phyloP scores from a whole-genome alignment of 2,797 vertebrate species.

The Falco berigora region DNA sequence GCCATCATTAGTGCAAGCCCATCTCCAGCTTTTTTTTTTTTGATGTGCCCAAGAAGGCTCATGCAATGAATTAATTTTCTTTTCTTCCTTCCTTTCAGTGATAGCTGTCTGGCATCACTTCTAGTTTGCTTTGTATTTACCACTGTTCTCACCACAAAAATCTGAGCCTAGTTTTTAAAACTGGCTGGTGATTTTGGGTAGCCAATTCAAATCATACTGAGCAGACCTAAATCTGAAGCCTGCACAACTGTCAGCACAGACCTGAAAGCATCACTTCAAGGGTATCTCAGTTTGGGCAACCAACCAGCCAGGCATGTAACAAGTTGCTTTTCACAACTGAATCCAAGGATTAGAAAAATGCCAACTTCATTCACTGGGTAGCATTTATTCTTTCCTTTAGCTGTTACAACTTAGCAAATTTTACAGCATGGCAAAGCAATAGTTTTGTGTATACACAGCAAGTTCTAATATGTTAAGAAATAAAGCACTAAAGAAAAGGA shows the following conservation, averaged over 20 bases:
- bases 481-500: neutral
- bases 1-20: neutral
- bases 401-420: neutral
- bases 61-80: neutral
- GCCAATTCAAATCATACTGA: neutral
- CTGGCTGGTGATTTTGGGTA: conserved; percentile 14
- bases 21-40: neutral
- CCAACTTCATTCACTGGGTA: neutral
- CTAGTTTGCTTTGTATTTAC: conserved; percentile 6
- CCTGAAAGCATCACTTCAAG: neutral
- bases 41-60: neutral
- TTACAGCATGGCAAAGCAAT: neutral
- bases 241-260: neutral
- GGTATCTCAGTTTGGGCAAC: neutral
- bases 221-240: neutral
- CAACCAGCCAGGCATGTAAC: neutral
- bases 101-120: conserved; percentile 3
- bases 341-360: conserved; percentile 12
- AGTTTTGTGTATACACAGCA: neutral
- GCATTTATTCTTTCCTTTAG: neutral
- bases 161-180: neutral
- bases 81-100: neutral
- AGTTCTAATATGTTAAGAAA: neutral
- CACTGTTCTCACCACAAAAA: neutral
- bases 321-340: neutral